Percentiles rank a stretch among this genome's conserved stretches.
Conservation (phyloP, 30 jellyfish, hydroid and myxozoan species). For the Aurelia coerulea region DNA sequence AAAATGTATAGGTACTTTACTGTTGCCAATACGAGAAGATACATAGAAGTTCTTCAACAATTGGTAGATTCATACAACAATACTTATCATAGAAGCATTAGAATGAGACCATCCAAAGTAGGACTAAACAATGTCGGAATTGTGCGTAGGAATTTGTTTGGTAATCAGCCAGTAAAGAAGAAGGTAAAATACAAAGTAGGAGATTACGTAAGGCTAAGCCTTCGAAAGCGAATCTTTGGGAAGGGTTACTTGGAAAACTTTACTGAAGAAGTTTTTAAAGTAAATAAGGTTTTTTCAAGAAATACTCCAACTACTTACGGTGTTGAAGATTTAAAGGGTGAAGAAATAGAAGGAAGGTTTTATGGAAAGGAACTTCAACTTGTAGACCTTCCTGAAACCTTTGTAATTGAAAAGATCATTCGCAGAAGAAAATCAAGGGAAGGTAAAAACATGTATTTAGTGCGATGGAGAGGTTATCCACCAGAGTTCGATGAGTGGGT, state of each 20-base stretch:
- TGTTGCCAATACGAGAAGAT: too few species aligned
- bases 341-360: slow-evolving; percentile 34
- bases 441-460: slow-evolving; percentile 27
- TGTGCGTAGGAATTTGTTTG: neutral
- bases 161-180: neutral
- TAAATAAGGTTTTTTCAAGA: neutral
- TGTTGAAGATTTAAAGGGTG: slow-evolving; percentile 51
- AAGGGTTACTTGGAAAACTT: slow-evolving; percentile 46
- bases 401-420: slow-evolving; percentile 22
- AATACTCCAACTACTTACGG: slow-evolving; percentile 4
- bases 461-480: slow-evolving; percentile 40
- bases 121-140: too few species aligned
- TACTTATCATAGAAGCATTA: too few species aligned
- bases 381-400: slow-evolving; percentile 35
- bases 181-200: slow-evolving; percentile 25
- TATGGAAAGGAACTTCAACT: slow-evolving; percentile 55
- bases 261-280: slow-evolving; percentile 55
- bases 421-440: neutral
- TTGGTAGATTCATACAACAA: too few species aligned
- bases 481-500: slow-evolving; percentile 52
- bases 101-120: too few species aligned
- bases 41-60: too few species aligned
- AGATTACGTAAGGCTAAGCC: slow-evolving; percentile 57
- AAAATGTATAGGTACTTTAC: too few species aligned
- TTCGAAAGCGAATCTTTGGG: slow-evolving; percentile 31